Base-by-base conservation (phyloP, 2,888 invertebrate species). In the Lycophotia porphyrea region DNA sequence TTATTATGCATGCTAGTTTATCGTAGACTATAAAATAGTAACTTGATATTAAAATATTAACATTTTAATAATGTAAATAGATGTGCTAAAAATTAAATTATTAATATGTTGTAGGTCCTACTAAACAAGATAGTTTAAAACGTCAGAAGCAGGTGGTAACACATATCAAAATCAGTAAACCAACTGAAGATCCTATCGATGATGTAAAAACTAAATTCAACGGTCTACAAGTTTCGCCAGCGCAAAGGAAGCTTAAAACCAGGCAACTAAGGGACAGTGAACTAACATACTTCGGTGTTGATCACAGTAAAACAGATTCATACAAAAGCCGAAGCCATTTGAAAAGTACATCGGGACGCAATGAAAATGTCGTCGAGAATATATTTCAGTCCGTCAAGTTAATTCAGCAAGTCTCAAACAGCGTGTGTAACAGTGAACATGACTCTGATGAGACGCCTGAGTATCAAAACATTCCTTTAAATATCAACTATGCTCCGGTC, bases 261-360 rank as follows among this genome's bases (percentile, higher is more conserved):
- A 93, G 97, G 83, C 96, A 97, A 91, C 92, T 97, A 61, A 94
- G 97, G 78, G 97, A 97, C 64, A 97, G 97, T 82, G 97, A 97
- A 88, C 93, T 97, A 66, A 97, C 97, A 78, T 97, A 97, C 89
- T 97, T 97, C 87, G 97, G 97, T 44, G 88, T 95, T 31, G 89
- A 91, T 67, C 90, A 91, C 60, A 76, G 84, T 27, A 85, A 69
- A 68, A 87, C 83, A 78, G 71, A 75, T n/a, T 74, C 55, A 42
- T 83, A 79, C n/a, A 87, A 84, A 70, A 79, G 85, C 13, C 71
- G 44, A 69, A 79, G 66, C 55, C 84, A 82, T 39, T 60, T 61
- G 21, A 86, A 87, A 84, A 88, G 61, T 74, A 74, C 74, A 79
- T 67, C 61, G 76, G 88, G 79, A 76, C 85, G 47, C 67, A 90